Conservation (phyloP, 2,113 vertebrate genomes). For the Callipepla squamata region DNA sequence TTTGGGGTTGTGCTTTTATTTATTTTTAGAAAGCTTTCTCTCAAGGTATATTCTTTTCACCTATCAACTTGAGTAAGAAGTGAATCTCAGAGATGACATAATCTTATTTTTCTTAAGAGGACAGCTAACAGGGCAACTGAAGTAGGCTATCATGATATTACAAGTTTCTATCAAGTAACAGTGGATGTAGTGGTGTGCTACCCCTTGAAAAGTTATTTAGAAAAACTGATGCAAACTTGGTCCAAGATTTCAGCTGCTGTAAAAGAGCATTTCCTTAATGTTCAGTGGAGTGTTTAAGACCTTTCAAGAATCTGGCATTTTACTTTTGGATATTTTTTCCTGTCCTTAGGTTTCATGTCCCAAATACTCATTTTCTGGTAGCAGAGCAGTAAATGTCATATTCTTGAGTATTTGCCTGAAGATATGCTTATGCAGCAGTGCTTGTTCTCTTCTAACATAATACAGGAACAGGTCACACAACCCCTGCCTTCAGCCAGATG, state of each 20-base stretch:
- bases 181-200: background rate
- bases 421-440: background rate
- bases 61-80: background rate
- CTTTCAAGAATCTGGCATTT: background rate
- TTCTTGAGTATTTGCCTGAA: background rate
- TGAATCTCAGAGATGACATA: background rate
- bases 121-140: background rate
- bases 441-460: background rate
- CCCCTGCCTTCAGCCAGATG: background rate
- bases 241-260: background rate
- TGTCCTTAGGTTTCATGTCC: background rate
- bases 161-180: background rate
- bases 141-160: background rate
- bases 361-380: background rate
- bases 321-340: background rate
- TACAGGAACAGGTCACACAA: background rate
- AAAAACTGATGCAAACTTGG: background rate
- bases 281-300: background rate
- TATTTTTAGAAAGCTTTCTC: background rate
- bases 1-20: accelerated
- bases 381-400: background rate
- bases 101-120: background rate
- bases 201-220: background rate
- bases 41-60: background rate
- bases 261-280: background rate